Percentiles rank a stretch among this genome's conserved stretches.
Conservation (phyloP, 1,140 invertebrate species). For the Cecropterus lyciades region DNA sequence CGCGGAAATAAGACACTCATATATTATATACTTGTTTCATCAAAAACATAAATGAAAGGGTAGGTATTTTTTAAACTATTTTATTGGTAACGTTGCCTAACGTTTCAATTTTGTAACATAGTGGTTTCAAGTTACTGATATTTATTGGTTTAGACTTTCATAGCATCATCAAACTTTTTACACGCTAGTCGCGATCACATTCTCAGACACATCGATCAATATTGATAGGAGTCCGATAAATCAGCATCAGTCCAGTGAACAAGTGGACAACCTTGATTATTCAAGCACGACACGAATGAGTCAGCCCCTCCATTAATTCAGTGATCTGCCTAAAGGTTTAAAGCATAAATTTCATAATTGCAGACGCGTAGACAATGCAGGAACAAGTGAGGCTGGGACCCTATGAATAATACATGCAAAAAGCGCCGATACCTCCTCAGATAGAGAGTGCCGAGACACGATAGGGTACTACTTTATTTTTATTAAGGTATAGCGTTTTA, state of each 20-base stretch:
- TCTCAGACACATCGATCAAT: slow-evolving; percentile 69
- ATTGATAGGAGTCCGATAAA: slow-evolving; percentile 69
- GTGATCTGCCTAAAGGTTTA: slow-evolving; percentile 73
- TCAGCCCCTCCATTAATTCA: slow-evolving; percentile 62
- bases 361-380: slow-evolving; percentile 74
- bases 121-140: background rate
- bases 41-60: no score
- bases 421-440: slow-evolving; percentile 53
- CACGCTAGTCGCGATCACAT: slow-evolving; percentile 36
- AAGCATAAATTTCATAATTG: slow-evolving; percentile 77
- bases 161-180: slow-evolving; percentile 13
- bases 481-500: slow-evolving; percentile 51
- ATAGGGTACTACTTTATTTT: slow-evolving; percentile 61
- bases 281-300: slow-evolving; percentile 54
- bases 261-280: slow-evolving; percentile 73
- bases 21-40: no score
- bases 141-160: background rate
- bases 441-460: slow-evolving; percentile 48
- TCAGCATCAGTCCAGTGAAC: slow-evolving; percentile 68
- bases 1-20: no score
- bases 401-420: slow-evolving; percentile 75
- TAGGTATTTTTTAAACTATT: no score
- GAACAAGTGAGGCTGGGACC: slow-evolving; percentile 61
- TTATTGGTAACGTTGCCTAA: background rate
- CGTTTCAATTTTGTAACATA: background rate